Percentiles rank a stretch among this genome's conserved stretches.
These are phyloP conservation scores for Apogon hyalosoma DNA, from an alignment of 2,797 vertebrate species.

Conservation along the genomic window DNA sequence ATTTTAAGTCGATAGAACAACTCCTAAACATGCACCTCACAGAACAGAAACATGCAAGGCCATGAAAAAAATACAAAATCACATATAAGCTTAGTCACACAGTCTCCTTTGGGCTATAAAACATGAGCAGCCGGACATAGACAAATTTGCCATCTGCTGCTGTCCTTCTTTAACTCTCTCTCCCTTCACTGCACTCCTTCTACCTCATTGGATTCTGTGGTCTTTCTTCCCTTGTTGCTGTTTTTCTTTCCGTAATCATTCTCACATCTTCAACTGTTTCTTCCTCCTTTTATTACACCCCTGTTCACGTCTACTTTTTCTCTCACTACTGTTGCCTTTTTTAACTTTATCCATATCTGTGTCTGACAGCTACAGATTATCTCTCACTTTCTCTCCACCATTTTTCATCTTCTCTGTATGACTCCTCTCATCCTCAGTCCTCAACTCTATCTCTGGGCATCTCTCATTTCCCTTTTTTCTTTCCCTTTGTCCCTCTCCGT, in stretches of 20 bases:
- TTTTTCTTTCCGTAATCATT: conserved; percentile 31
- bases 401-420: conserved; percentile 32
- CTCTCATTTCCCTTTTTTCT: conserved; percentile 25
- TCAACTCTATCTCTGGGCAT: conserved; percentile 14
- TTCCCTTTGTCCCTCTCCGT: conserved; percentile 26
- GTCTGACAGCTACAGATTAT: conserved; percentile 24
- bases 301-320: conserved; percentile 1
- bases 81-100: conserved; percentile 25
- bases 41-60: conserved; percentile 30
- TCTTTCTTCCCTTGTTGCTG: conserved; percentile 5
- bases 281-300: conserved; percentile 18
- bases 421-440: conserved; percentile 19
- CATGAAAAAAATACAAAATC: conserved; percentile 22
- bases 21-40: not conserved
- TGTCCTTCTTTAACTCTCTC: conserved; percentile 40
- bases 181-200: conserved; percentile 38
- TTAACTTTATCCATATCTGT: conserved; percentile 8
- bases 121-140: conserved; percentile 38
- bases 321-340: conserved; percentile 3
- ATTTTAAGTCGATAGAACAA: conserved; percentile 17
- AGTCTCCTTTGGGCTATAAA: conserved; percentile 53
- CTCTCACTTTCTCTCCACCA: not conserved
- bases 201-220: conserved; percentile 11
- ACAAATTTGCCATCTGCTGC: conserved; percentile 66
- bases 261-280: conserved; percentile 31